Conservation (phyloP, 2,797 vertebrate genomes). For the Spheniscus humboldti region DNA sequence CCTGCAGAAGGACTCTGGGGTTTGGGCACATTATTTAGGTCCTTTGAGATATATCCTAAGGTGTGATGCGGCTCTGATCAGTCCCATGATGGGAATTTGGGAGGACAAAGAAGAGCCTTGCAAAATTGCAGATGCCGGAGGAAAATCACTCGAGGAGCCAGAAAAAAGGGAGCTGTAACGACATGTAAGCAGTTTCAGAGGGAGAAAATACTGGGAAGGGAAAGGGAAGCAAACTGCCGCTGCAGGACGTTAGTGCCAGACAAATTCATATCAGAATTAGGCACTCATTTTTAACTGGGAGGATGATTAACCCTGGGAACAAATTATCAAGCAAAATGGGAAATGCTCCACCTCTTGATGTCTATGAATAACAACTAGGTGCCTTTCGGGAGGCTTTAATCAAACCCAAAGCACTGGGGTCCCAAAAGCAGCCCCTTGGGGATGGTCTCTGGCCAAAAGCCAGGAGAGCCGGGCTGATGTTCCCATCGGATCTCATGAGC, state of each 20-base stretch:
- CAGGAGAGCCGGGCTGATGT: accelerated
- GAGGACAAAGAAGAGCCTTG: not conserved
- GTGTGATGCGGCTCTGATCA: not conserved
- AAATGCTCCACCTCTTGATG: not conserved
- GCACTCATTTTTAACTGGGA: not conserved
- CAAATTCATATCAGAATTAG: not conserved
- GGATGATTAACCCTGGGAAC: slow-evolving; percentile 12
- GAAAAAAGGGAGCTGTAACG: not conserved
- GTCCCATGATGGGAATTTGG: not conserved
- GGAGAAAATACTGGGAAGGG: not conserved
- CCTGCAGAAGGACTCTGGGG: not conserved
- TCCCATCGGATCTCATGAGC: accelerated
- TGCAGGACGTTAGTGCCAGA: not conserved
- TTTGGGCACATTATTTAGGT: not conserved
- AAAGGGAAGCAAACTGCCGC: not conserved
- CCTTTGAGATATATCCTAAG: not conserved
- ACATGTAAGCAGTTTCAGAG: not conserved
- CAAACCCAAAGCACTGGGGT: not conserved
- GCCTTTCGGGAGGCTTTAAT: not conserved
- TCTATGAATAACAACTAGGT: not conserved
- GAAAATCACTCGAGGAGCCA: not conserved
- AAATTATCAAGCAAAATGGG: not conserved
- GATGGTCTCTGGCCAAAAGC: not conserved
- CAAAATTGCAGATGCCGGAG: not conserved
- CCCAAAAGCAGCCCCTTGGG: not conserved